These are phyloP conservation scores for Parauchenoglanis ngamensis DNA, from an alignment of 2,797 vertebrate genomes.

Conservation along the genomic window DNA sequence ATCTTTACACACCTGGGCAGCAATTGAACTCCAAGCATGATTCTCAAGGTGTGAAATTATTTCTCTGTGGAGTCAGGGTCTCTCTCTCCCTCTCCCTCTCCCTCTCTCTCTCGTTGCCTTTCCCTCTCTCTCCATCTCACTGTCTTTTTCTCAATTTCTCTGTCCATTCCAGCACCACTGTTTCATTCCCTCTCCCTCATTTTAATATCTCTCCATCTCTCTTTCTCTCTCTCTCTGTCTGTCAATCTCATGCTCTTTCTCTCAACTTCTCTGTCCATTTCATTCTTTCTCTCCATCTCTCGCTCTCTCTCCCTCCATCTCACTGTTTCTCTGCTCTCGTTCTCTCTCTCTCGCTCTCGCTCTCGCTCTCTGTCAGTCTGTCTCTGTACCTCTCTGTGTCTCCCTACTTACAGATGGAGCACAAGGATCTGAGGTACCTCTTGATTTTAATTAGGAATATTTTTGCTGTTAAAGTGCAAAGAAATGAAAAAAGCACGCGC, in stretches of 20 bases:
- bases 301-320: neutral
- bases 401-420: neutral
- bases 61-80: neutral
- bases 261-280: neutral
- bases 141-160: no score
- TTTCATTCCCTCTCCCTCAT: neutral
- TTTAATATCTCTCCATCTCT: neutral
- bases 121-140: neutral
- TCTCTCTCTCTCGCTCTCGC: neutral
- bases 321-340: neutral
- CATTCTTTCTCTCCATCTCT: neutral
- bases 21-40: neutral
- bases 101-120: neutral
- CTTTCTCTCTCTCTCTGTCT: neutral
- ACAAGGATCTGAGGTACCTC: neutral
- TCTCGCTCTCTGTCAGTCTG: no score
- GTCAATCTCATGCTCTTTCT: neutral
- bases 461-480: neutral
- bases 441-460: neutral
- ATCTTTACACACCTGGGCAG: neutral
- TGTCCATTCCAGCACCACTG: no score
- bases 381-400: neutral
- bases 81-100: neutral
- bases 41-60: neutral
- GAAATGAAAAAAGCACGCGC: neutral